Evolutionary conservation across 1,140 invertebrate genomes (phyloP).

Genomic region (Acromyrmex echinatior): DNA sequence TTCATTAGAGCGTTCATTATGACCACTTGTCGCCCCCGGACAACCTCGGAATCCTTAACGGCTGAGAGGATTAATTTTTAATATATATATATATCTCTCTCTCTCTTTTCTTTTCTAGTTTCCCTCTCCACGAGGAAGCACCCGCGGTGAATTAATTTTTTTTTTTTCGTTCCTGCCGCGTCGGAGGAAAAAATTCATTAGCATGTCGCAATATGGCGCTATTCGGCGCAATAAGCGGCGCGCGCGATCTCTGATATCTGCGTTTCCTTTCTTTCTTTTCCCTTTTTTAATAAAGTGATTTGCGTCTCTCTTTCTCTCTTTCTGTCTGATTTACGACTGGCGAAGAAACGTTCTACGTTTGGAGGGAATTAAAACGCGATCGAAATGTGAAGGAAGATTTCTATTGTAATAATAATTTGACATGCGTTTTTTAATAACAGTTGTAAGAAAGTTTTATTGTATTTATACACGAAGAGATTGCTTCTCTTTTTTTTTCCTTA

Average conservation of each 20-base stretch:
- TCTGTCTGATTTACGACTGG: constrained; percentile 16
- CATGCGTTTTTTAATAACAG: background rate
- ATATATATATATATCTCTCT: constrained; percentile 68
- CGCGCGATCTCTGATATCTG: constrained; percentile 39
- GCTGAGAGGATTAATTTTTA: constrained; percentile 80
- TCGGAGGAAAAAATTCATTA: constrained; percentile 80
- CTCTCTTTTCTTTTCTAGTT: constrained; percentile 40
- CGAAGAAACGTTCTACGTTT: background rate
- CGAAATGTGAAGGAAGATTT: background rate
- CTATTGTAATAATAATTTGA: background rate
- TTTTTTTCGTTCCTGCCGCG: constrained; percentile 51
- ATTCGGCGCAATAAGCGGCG: constrained; percentile 47
- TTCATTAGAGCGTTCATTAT: constrained; percentile 79
- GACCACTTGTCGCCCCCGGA: constrained; percentile 75
- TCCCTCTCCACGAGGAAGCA: constrained; percentile 44
- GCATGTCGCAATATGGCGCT: constrained; percentile 75
- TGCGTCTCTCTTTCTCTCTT: constrained; percentile 18
- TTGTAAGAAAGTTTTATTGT: background rate
- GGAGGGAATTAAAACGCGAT: background rate
- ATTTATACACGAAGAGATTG: background rate
- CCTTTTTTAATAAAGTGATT: constrained; percentile 32
- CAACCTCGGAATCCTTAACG: constrained; percentile 50
- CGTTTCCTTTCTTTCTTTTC: background rate
- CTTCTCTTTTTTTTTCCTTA: background rate
- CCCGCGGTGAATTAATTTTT: constrained; percentile 76